Base-by-base conservation (phyloP, 2,797 vertebrate genomes). In the Acanthurus lineatus region DNA sequence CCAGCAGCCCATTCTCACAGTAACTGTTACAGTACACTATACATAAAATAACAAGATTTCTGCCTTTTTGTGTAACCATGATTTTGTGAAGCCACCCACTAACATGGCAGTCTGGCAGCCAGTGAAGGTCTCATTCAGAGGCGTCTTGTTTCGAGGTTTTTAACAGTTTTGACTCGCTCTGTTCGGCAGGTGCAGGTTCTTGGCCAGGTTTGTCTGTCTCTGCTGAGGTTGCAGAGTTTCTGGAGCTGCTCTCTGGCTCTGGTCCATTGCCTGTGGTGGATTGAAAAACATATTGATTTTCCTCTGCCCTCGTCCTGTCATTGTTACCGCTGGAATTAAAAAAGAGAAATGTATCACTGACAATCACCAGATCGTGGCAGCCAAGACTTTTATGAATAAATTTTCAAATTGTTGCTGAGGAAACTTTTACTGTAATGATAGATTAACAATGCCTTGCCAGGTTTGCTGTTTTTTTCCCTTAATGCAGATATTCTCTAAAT, bases 211-310 rank as follows among this genome's bases (percentile, higher is more conserved):
- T 67, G 67, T 82, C 57, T 61, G 70, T 65, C 52, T 83, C 47
- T 75, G 71, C 60, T 83, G 76, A 76, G 75, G 69, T 42, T 84
- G 81, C 69, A 76, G 47, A 32, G 3, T 77, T 63, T 69, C 82
- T 48, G 64, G 38, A 82, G 73, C 78, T 75, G 53, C 72, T 79
- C 38, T 59, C 62, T 82, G 68, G 69, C 72, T 73, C 35, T 56
- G 54, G 9, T 83, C 60, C 73, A 80, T 68, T 9, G 28, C 53
- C 66, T 76, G 42, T 38, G 49, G 68, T 76, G 63, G 32, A 56
- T 79, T 85, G 28, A 83, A 82, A 84, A 74, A 77, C 64, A 0
- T 53, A 82, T 88, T 48, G 77, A 87, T 84, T 87, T 79, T 69
- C 16, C 28, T 70, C 58, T 69, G 66, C 54, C 73, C 56, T 69